Evolutionary conservation across 2,888 invertebrate genomes (phyloP).

Genomic region (Ypsolopha sequella): DNA sequence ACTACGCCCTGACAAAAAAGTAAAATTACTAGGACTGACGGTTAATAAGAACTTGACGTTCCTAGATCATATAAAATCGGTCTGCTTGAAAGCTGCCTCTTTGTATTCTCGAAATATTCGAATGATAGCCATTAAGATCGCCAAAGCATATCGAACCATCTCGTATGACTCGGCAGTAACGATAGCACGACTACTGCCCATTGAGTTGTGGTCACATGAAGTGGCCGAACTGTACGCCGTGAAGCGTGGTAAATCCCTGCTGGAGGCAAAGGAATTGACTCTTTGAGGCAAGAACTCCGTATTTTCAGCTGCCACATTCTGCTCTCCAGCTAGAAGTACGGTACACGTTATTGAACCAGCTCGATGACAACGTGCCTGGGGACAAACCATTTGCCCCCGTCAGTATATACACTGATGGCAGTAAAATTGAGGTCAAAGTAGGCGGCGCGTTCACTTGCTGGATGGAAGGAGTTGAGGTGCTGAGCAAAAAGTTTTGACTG

Average conservation of each 20-base stretch:
- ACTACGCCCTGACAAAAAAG: too few relatives aligned
- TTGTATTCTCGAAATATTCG: neutral
- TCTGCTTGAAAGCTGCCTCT: neutral
- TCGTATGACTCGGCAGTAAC: neutral
- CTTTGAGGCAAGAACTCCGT: neutral
- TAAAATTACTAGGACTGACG: neutral
- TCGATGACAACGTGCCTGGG: too few relatives aligned
- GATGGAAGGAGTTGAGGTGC: too few relatives aligned
- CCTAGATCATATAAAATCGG: neutral
- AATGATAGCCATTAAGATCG: neutral
- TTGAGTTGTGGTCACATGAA: neutral
- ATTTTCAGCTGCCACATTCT: neutral
- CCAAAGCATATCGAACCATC: neutral
- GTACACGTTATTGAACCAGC: too few relatives aligned
- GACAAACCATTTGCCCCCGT: too few relatives aligned
- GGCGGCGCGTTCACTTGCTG: too few relatives aligned
- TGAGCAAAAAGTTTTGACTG: too few relatives aligned
- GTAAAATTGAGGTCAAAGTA: too few relatives aligned
- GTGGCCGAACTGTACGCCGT: neutral
- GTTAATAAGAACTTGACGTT: neutral
- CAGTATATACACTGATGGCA: too few relatives aligned
- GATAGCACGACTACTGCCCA: neutral
- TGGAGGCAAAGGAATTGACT: neutral
- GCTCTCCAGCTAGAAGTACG: too few relatives aligned
- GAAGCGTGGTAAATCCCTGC: neutral